A percentile compares a stretch with the other conserved stretches of the same genome.
These are phyloP conservation scores for Heliconius hortense DNA, from an alignment of 2,888 invertebrate genomes.

Conservation along the genomic window DNA sequence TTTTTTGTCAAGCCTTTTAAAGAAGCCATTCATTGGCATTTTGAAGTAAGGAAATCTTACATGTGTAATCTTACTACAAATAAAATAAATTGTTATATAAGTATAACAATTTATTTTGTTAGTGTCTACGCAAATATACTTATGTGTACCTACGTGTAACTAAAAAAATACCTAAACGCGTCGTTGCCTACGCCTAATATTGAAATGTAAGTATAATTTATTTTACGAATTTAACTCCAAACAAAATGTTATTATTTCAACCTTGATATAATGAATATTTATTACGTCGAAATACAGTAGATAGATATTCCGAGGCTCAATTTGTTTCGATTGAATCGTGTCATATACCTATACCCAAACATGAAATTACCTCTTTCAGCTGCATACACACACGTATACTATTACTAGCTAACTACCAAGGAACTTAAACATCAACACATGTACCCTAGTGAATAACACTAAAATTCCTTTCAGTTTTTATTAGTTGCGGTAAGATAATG, in stretches of 20 bases:
- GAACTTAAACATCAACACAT: conserved; percentile 42
- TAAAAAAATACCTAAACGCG: background rate
- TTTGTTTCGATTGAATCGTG: conserved; percentile 24
- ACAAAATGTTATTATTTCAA: conserved; percentile 6
- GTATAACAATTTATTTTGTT: too few relatives aligned
- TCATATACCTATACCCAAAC: background rate
- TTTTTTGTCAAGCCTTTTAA: background rate
- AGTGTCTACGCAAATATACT: background rate
- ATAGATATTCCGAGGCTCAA: conserved; percentile 11
- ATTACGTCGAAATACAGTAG: conserved; percentile 13
- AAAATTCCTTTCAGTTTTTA: conserved; percentile 75
- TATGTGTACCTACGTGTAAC: background rate
- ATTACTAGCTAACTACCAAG: conserved; percentile 12
- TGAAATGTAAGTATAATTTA: background rate
- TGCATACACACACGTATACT: conserved; percentile 10
- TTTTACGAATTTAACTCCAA: background rate
- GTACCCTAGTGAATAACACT: conserved; percentile 50
- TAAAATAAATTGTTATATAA: background rate
- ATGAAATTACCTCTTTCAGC: conserved; percentile 10
- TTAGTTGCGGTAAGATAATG: conserved; percentile 76
- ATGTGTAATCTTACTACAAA: too few relatives aligned
- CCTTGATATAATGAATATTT: conserved; percentile 31
- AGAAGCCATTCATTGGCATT: background rate
- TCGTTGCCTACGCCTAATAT: background rate
- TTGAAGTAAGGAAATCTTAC: background rate